Conservation (phyloP, 2,113 vertebrate genomes). For the Scatophagus argus region DNA sequence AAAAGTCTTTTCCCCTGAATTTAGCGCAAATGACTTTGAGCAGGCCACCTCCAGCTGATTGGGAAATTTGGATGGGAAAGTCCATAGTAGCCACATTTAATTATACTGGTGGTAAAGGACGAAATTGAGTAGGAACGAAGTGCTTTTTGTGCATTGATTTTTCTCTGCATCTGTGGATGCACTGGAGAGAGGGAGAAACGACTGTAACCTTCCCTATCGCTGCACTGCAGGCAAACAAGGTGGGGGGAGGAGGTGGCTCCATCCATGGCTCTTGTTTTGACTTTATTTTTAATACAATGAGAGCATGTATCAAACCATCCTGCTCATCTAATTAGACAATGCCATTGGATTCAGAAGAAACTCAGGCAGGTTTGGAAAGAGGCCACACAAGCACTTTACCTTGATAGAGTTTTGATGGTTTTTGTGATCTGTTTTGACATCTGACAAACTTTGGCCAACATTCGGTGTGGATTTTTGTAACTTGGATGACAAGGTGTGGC, state of each 20-base stretch:
- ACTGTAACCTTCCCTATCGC: slow-evolving; percentile 53
- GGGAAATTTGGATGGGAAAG: slow-evolving; percentile 64
- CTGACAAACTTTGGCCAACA: slow-evolving; percentile 47
- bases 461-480: slow-evolving; percentile 33
- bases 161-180: slow-evolving; percentile 41
- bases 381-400: slow-evolving; percentile 69
- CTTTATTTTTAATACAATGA: slow-evolving; percentile 60
- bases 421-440: slow-evolving; percentile 58
- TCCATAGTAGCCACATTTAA: slow-evolving; percentile 74
- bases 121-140: slow-evolving; percentile 80
- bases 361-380: slow-evolving; percentile 55
- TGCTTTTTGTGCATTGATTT: slow-evolving; percentile 80
- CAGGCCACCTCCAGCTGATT: slow-evolving; percentile 41
- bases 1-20: slow-evolving; percentile 21
- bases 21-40: slow-evolving; percentile 58
- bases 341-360: slow-evolving; percentile 46
- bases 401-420: slow-evolving; percentile 51
- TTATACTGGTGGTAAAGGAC: slow-evolving; percentile 76
- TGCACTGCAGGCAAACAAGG: slow-evolving; percentile 63
- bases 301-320: slow-evolving; percentile 56
- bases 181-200: slow-evolving; percentile 51
- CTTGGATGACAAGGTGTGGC: slow-evolving; percentile 34
- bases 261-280: slow-evolving; percentile 10
- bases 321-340: slow-evolving; percentile 71
- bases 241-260: no score